Base-by-base conservation (phyloP, 2,888 invertebrate species). In the Eumacrocentrus americanus region DNA sequence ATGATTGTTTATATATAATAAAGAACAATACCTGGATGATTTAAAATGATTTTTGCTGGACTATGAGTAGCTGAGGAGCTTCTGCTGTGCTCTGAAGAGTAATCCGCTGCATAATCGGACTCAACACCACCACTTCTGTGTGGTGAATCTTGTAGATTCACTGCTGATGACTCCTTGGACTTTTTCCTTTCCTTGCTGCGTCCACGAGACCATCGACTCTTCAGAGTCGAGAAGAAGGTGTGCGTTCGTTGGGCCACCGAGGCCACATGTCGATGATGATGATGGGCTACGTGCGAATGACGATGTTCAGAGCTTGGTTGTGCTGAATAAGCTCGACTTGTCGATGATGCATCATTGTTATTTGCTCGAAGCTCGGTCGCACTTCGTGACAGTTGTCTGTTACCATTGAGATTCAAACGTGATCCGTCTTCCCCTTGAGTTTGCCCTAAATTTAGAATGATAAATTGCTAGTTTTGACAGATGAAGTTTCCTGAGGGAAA, bases 241-340 rank as follows among this genome's bases (percentile, higher is more conserved):
- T 91, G 91, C 0, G 92, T 92, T 72, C 90, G 87, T 77, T 92
- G 91, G 53, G 92, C 88, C 48, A 92, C 91, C 37, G 90, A 88
- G 16, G 88, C 84, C 61, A 88, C 89, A 0, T 87, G 82, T 63
- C 85, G 84, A 63, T 84, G 84, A 9, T 81, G 81, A 67, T 78
- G 75, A 54, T 72, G 73, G n/a, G 72, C 70, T n/a, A 37, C 72
- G 52, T 74, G 71, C 7, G 58, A 72, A 18, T 56, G 62, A 35
- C 58, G 60, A 37, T 68, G 61, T 34, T 68, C 70, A 38, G 67
- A 63, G 16, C 58, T 44, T 29, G 64, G 52, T 62, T 63, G 59
- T 20, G 60, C 51, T 47, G 65, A 50, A 58, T 61, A 48, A 44
- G 68, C 55, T 79, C 12, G 84, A 81, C 72, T 84, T 73, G 78